Evolutionary conservation across 1,140 invertebrate species (phyloP), one percentile per base, ranked within the genome.

Genomic region (Holotrichia oblita): DNA sequence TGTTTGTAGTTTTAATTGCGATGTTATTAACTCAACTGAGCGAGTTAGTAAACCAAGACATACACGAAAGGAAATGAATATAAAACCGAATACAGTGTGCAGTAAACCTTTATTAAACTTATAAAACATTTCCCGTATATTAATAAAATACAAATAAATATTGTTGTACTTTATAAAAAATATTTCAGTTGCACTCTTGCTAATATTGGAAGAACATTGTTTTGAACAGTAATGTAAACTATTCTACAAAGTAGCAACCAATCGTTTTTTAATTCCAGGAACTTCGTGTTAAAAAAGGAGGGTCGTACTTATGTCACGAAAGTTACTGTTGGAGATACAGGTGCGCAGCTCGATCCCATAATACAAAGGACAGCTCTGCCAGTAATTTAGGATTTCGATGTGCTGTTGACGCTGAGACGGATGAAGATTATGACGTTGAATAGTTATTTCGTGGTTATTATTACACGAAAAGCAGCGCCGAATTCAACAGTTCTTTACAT

Each of bases 311-410:
- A 83, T 99, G 97, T 83, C 96, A 98, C 83, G 89, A 94, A 85
- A 94, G 91, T 2, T 98, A 97, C 85, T 99, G 97, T 87, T 98
- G 94, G 87, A 91, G 97, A 76, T 98, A 99, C 84, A 89, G 97
- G 80, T 99, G 97, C 89, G 97, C 93, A 6, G 96, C 97, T 0
- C 89, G 98, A 77, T 97, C 96, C 82, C 95, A 97, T 87, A 99
- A 98, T 86, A 98, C 97, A 1, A 93, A 94, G 69, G 97, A 99
- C 83, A 97, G 95, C 81, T 94, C 96, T 3, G 93, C 97, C 40
- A 92, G 93, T n/a, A 99, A 99, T 90, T 89, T 99, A 75, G 97
- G 97, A 14, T 98, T 99, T 85, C 89, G 97, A 78, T 99, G 97
- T 90, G 97, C 94, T 7, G 84, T 85, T 42, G 80, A 87, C 79